Evolutionary conservation across 2,113 vertebrate genomes (phyloP).

Genomic region (Nerophis ophidion): DNA sequence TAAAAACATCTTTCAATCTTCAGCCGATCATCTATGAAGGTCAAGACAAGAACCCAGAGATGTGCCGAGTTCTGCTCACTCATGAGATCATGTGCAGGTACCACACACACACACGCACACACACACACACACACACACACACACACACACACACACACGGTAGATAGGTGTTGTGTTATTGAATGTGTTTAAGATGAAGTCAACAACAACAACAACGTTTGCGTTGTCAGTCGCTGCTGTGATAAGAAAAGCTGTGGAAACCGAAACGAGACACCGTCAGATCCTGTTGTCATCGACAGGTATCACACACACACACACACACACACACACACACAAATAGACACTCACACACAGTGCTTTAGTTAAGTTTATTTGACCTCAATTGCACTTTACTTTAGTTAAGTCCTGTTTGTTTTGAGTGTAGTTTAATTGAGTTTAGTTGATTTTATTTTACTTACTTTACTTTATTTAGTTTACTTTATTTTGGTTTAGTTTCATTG

Average conservation of each 20-base stretch:
- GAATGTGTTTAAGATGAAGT: neutral
- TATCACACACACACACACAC: conserved; percentile 14
- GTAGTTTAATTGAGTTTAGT: too few relatives aligned
- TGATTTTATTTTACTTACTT: too few relatives aligned
- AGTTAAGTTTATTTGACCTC: too few relatives aligned
- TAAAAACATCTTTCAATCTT: neutral
- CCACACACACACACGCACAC: neutral
- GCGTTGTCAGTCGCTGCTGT: conserved; percentile 45
- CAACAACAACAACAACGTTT: neutral
- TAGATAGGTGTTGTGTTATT: neutral
- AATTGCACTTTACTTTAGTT: too few relatives aligned
- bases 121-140: neutral
- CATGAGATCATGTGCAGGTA: conserved; percentile 68
- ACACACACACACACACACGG: neutral
- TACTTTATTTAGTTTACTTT: too few relatives aligned
- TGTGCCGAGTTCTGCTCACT: conserved; percentile 60
- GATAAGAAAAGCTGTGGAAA: conserved; percentile 61
- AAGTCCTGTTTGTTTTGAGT: too few relatives aligned
- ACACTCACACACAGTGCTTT: neutral
- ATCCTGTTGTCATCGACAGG: conserved; percentile 56
- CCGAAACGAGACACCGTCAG: conserved; percentile 58
- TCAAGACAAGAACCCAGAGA: conserved; percentile 62
- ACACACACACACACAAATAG: neutral
- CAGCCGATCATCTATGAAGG: conserved; percentile 62
- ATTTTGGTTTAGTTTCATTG: too few relatives aligned